phyloP scores from a whole-genome alignment of 2,797 vertebrate genomes.

The Galago senegalensis region DNA sequence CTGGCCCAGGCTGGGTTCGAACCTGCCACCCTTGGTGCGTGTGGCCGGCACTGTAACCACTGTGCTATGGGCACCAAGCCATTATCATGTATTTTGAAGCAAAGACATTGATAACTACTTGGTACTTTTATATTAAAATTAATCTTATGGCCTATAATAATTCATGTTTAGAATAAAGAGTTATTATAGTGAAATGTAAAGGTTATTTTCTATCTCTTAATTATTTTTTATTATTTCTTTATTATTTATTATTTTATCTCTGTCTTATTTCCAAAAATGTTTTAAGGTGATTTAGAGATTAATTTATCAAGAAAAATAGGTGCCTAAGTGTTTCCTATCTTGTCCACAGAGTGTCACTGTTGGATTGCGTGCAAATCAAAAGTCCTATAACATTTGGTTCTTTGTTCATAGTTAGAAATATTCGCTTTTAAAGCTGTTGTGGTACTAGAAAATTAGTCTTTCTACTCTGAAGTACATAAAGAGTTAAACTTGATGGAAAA shows the following conservation, averaged over 20 bases:
- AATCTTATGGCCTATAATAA: not conserved
- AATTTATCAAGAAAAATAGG: conserved; percentile 39
- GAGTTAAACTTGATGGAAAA: conserved; percentile 14
- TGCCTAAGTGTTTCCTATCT: conserved; percentile 44
- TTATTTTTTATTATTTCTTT: conserved; percentile 41
- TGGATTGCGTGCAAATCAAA: conserved; percentile 77
- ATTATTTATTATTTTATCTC: not conserved
- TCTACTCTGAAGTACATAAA: conserved; percentile 43
- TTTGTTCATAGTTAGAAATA: conserved; percentile 66
- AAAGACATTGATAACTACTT: not conserved
- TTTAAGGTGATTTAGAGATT: conserved; percentile 27
- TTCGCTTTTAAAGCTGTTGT: conserved; percentile 63
- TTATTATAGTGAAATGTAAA: conserved; percentile 37
- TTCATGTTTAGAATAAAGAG: conserved; percentile 31
- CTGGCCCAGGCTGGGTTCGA: no score
- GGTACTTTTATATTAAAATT: conserved; percentile 61
- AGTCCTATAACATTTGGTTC: conserved; percentile 41
- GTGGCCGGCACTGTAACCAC: no score
- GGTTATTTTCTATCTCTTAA: not conserved
- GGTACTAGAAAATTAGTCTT: conserved; percentile 16
- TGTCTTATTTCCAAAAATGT: conserved; percentile 57
- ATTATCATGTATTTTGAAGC: conserved; percentile 21
- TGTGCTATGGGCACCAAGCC: no score
- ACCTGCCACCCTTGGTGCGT: no score
- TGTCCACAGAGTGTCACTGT: conserved; percentile 87